Base-by-base conservation (phyloP, 2,113 vertebrate species). In the Tupaia tana region DNA sequence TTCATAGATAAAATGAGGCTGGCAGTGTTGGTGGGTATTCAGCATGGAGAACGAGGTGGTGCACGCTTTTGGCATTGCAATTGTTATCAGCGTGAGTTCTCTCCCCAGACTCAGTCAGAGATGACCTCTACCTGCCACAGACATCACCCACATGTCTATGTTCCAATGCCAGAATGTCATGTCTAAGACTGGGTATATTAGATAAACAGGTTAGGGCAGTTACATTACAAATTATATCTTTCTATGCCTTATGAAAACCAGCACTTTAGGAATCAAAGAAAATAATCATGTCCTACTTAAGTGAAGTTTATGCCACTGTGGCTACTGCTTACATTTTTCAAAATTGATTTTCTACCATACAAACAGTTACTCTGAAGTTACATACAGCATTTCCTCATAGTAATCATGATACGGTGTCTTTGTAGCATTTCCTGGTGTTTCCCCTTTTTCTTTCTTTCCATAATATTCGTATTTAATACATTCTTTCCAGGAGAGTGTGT, bases 301-400 rank as follows among this genome's bases (percentile, higher is more conserved):
- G 94, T 97, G 96, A 98, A 90, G 96, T 98, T 98, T 98, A 98
- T 98, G 96, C 97, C 94, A 81, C 94, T 96, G 98, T 91, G 97
- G 95, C 97, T 95, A 97, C 93, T 93, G 96, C 98, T 98, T 98
- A 98, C 91, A 97, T 98, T 98, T 98, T 98, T 98, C 97, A 97
- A 98, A 98, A 98, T 98, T 98, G 98, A 98, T 98, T 98, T 98
- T 98, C 73, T 54, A 97, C 96, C 96, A 93, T 91, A 97, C 98
- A 98, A 98, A 98, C 96, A 98, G 97, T 98, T 91, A 93, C 77
- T 95, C 96, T 97, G 92, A 96, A 98, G 96, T 93, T 85, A 93
- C 93, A 27, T 31, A 56, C 97, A 97, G 95, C 94, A 70, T 96
- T 98, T 97, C 91, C 95, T 97, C 97, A 91, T 81, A 64, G 63